Base-by-base conservation (phyloP, 2,888 invertebrate species). In the Erebia epiphron region DNA sequence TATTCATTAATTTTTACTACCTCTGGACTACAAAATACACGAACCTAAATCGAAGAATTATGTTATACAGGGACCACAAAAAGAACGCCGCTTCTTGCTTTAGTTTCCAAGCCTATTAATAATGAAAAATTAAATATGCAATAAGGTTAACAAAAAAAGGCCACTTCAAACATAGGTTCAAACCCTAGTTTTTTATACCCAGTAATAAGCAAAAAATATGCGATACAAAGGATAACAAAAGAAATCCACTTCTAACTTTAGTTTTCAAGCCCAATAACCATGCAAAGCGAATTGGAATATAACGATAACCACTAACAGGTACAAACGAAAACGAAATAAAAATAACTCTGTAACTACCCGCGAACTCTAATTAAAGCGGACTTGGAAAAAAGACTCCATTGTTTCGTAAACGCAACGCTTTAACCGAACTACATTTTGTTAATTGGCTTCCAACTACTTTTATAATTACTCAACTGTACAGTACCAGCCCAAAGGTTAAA, bases 391-490 rank as follows among this genome's bases (percentile, higher is more conserved):
- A 83, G 82, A 80, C 79, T 81, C 84, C 86, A 89, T 90, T 90
- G 91, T 90, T 87, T 83, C 79, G 82, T 82, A 79, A 81, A 79
- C 79, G 79, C 78, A 80, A 78, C 78, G 78, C 77, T 79, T 79
- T 79, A 75, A 82, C 81, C 83, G 82, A 87, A 87, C 83, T 86
- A 89, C 90, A 88, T 89, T 91, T 88, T 80, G 88, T 90, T 91
- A 91, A 92, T 92, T 92, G 91, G 86, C 82, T 84, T 79, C 82
- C 83, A 83, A 84, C 86, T 77, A 85, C 84, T 80, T 87, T 89
- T 90, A 35, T 35, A 90, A 90, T 91, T 90, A 91, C 86, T 83
- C 79, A 82, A 83, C 70, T 62, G 65, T 73, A 69, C 71, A 70
- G 75, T 70, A 70, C 70, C 56, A 64, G 76, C 71, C 83, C 82